Base-by-base conservation (phyloP, 2,888 invertebrate genomes). In the Drosophila anomalipes region DNA sequence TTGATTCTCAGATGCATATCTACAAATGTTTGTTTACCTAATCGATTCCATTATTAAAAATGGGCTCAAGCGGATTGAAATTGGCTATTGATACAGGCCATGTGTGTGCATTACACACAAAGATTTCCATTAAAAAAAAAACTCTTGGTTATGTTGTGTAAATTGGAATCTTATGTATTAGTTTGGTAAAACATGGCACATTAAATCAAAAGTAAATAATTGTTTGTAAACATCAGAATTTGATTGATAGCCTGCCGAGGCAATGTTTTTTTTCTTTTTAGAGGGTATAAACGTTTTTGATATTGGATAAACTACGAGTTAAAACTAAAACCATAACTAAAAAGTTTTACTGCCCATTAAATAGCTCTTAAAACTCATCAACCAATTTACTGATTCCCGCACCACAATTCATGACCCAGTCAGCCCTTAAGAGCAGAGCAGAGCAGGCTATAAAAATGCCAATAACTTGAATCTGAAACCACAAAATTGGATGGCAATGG, bases 361-460 rank as follows among this genome's bases (percentile, higher is more conserved):
- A 62, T 62, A 32, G 51, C 54, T 60, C 61, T 70, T 63, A 69
- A 73, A 71, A 69, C 60, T 71, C 70, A 53, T 68, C 75, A 70
- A 62, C 68, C 61, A 65, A 83, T 81, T 79, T 69, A 56, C 47
- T 51, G 41, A 47, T 56, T 52, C 22, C 19, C 33, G 26, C 22
- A 32, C 28, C 35, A 47, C 22, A 53, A 32, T 10, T 51, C 7
- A 44, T 19, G 19, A 44, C 33, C 19, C 44, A 22, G 28, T 14
- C 44, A 54, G 58, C 22, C 54, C 39, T 70, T 60, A 63, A 22
- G 22, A 22, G 22, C 32, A 35, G 54, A 33, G 16, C 28, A 28
- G 41, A 30, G 35, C 33, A 30, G 68, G 62, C 70, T 61, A 77
- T 83, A 79, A 80, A 87, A 83, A 76, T 73, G 61, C 71, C 78